phyloP scores from a whole-genome alignment of 2,797 vertebrate genomes.

The Hyperoplus lanceolatus region DNA sequence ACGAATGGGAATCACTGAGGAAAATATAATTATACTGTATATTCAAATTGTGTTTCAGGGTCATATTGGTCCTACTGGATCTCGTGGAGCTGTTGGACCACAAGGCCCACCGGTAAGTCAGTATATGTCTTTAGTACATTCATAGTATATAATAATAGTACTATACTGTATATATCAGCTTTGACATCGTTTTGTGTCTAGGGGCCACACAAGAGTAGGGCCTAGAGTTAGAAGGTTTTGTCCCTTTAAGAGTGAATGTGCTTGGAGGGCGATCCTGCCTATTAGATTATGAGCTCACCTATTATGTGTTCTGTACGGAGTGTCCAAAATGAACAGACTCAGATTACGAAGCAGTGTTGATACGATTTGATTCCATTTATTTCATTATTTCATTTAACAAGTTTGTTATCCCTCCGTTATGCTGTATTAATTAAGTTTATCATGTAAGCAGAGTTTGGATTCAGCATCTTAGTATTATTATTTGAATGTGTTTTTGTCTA shows the following conservation, averaged over 20 bases:
- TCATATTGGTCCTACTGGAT: conserved; percentile 86
- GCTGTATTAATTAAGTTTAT: background rate
- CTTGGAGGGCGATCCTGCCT: background rate
- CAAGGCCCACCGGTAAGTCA: conserved; percentile 91
- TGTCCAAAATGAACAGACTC: background rate
- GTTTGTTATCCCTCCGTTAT: background rate
- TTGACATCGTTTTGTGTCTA: background rate
- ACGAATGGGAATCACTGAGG: background rate
- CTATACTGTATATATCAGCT: background rate
- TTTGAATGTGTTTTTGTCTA: conserved; percentile 10
- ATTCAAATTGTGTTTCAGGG: conserved; percentile 85
- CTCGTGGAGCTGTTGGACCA: conserved; percentile 90
- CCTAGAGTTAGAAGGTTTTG: background rate
- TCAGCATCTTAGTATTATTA: background rate
- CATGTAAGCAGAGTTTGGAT: background rate
- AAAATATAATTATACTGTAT: conserved; percentile 6
- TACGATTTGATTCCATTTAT: background rate
- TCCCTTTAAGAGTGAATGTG: background rate
- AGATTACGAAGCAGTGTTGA: background rate
- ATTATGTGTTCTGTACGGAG: background rate
- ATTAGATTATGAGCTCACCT: background rate
- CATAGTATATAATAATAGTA: background rate
- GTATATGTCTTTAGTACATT: background rate
- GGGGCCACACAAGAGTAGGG: background rate
- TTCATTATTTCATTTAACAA: background rate